Percentiles rank a stretch among this genome's conserved stretches.
phyloP scores from a whole-genome alignment of 2,113 vertebrate species.

The Gymnorhina tibicen region DNA sequence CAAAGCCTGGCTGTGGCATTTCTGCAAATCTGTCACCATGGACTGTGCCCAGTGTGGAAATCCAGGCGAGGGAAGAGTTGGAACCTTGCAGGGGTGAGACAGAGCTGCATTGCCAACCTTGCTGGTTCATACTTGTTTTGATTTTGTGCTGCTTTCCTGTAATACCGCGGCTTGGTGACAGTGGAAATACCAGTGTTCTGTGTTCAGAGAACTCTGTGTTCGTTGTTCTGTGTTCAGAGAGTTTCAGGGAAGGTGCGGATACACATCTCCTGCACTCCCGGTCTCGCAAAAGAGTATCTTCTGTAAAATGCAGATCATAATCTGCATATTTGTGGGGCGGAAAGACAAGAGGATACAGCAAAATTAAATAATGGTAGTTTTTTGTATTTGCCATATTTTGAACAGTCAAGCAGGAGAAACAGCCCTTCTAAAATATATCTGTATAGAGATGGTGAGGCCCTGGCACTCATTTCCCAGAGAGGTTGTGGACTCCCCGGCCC shows the following conservation, averaged over 20 bases:
- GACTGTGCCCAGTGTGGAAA: neutral
- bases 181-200: neutral
- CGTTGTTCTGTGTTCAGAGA: neutral
- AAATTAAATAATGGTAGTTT: neutral
- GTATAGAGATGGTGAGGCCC: neutral
- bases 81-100: rapidly evolving
- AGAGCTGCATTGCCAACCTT: rapidly evolving
- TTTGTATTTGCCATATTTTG: neutral
- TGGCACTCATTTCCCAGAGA: neutral
- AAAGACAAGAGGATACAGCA: neutral
- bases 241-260: neutral
- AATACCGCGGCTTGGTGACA: rapidly evolving
- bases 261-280: neutral
- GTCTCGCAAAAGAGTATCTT: neutral
- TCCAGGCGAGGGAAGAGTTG: rapidly evolving
- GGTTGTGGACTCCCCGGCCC: neutral
- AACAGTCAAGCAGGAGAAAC: neutral
- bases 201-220: neutral
- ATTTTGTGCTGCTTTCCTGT: neutral
- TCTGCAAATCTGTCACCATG: neutral
- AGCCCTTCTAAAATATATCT: neutral
- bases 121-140: neutral
- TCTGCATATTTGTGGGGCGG: neutral
- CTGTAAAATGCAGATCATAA: neutral
- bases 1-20: neutral